These are phyloP conservation scores for Conus canariensis DNA, from an alignment of 2,888 invertebrate genomes.

Conservation along the genomic window DNA sequence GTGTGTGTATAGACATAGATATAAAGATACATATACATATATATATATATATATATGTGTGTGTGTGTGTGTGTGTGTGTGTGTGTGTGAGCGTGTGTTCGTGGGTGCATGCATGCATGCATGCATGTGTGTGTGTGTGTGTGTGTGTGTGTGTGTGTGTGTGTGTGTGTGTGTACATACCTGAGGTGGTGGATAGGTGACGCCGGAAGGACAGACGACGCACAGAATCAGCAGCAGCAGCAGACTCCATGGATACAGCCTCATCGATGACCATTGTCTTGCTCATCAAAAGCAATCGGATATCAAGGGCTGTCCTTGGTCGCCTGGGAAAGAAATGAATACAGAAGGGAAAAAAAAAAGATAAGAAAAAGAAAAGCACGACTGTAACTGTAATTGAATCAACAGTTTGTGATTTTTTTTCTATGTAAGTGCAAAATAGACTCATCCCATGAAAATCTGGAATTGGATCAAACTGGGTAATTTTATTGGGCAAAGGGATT, in stretches of 20 bases:
- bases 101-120: no score
- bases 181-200: neutral
- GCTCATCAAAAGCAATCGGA: neutral
- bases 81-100: no score
- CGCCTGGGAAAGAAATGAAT: neutral
- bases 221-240: constrained; percentile 24
- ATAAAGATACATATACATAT: no score
- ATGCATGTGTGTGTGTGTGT: no score
- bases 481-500: no score
- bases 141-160: no score
- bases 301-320: neutral
- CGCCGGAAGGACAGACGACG: neutral
- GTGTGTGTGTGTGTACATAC: no score
- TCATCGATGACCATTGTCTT: constrained; percentile 21
- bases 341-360: neutral
- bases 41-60: no score
- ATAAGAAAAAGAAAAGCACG: neutral
- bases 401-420: neutral
- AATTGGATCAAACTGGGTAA: no score
- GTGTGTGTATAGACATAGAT: no score
- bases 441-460: neutral
- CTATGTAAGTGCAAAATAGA: neutral
- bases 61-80: no score
- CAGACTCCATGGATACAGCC: constrained; percentile 33
- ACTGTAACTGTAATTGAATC: neutral